Conservation (phyloP, 2,888 invertebrate species). For the Oxytorus armatus region DNA sequence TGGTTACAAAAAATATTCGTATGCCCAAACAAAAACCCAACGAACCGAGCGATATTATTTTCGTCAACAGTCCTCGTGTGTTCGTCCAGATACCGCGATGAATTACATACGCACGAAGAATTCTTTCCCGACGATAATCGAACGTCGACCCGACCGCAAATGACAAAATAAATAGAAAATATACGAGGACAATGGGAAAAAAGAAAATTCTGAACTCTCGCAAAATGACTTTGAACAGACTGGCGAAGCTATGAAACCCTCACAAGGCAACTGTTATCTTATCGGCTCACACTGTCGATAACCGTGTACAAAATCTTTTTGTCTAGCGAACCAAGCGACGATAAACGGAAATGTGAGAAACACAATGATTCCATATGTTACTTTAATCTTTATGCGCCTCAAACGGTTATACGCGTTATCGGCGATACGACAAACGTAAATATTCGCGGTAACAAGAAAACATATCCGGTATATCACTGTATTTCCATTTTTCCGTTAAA, state of each 20-base stretch:
- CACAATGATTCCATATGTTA: background rate
- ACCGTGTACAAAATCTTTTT: constrained; percentile 18
- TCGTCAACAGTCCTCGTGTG: background rate
- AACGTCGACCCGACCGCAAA: constrained; percentile 58
- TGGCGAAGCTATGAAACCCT: no score
- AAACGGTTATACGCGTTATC: no score
- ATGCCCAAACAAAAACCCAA: background rate
- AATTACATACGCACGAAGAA: constrained; percentile 4
- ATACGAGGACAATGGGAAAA: no score
- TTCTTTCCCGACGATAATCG: constrained; percentile 41
- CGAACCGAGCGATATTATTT: background rate
- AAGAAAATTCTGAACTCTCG: background rate
- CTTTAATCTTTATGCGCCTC: no score
- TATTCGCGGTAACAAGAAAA: no score
- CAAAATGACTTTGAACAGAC: no score
- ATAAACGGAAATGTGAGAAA: background rate
- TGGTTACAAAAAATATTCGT: no score
- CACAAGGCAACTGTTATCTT: constrained; percentile 48
- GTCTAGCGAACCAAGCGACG: background rate
- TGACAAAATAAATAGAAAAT: constrained; percentile 34
- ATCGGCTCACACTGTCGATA: no score
- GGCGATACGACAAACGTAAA: no score
- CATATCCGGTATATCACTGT: no score
- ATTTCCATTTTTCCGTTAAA: no score
- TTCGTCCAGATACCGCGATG: constrained; percentile 17